These are phyloP conservation scores for Etheostoma nigrum DNA, from an alignment of 2,797 vertebrate species.

Conservation along the genomic window DNA sequence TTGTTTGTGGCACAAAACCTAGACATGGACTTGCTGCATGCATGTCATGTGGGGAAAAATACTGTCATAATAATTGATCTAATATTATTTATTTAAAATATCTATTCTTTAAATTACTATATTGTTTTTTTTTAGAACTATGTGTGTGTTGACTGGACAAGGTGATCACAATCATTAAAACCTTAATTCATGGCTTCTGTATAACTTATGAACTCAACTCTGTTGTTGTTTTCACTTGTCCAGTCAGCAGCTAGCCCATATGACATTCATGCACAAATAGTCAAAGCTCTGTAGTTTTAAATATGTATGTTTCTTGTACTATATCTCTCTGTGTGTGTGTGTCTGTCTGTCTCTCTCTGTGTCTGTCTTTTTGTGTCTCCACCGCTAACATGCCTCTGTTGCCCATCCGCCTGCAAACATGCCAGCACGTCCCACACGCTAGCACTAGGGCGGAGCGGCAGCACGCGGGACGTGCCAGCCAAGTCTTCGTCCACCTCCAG, in stretches of 20 bases:
- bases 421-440: slow-evolving; percentile 89
- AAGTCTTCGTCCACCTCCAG: slow-evolving; percentile 90
- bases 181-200: background rate
- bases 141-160: background rate
- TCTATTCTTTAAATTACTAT: background rate
- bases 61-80: background rate
- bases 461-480: slow-evolving; percentile 89
- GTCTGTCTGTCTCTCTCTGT: background rate
- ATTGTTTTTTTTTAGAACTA: no score
- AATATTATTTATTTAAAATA: background rate
- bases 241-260: slow-evolving; percentile 1
- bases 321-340: slow-evolving; percentile 65
- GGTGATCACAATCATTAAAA: background rate
- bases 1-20: slow-evolving; percentile 50
- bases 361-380: slow-evolving; percentile 40
- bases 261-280: slow-evolving; percentile 52
- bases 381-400: slow-evolving; percentile 84
- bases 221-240: background rate
- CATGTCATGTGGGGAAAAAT: slow-evolving; percentile 37
- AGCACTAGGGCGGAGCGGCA: slow-evolving; percentile 88
- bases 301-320: slow-evolving; percentile 61
- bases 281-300: slow-evolving; percentile 56
- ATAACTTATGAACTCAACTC: background rate
- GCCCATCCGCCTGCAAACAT: slow-evolving; percentile 76
- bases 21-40: slow-evolving; percentile 44